These are phyloP conservation scores for Athene noctua DNA, from an alignment of 2,113 vertebrate genomes.

Conservation along the genomic window DNA sequence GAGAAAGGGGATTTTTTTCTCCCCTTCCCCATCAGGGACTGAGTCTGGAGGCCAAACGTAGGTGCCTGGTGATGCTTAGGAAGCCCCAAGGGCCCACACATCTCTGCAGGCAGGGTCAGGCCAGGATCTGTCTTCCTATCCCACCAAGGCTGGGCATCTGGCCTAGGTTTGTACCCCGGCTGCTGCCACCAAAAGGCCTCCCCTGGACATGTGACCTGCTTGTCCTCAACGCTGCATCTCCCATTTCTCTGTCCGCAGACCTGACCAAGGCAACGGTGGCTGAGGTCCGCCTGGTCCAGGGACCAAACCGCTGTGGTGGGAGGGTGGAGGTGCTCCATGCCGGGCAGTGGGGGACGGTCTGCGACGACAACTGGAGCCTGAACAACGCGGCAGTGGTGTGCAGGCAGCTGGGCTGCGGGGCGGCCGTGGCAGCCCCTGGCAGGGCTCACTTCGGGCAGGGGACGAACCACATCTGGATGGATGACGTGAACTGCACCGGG, in stretches of 20 bases:
- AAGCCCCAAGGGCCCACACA: neutral
- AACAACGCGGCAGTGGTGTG: neutral
- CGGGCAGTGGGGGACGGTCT: neutral
- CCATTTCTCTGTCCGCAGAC: neutral
- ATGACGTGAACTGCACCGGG: neutral
- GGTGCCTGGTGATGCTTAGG: neutral
- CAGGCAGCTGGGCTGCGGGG: conserved; percentile 5
- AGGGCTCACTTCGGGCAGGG: neutral
- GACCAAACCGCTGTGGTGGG: neutral
- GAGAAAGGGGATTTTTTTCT: neutral
- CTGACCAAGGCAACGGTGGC: neutral
- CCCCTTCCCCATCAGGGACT: neutral
- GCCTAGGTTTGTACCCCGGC: neutral
- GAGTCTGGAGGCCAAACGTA: no score
- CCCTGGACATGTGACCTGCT: accelerated
- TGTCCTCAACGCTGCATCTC: accelerated
- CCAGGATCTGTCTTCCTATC: neutral
- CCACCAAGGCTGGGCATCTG: neutral
- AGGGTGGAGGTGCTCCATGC: neutral
- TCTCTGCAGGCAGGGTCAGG: neutral
- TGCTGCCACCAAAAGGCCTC: neutral
- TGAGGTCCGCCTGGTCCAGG: neutral
- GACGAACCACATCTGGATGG: neutral
- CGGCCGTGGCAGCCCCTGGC: accelerated
- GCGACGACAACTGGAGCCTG: neutral